Base-by-base conservation (phyloP, 2,888 invertebrate genomes). In the Acronicta leporina region DNA sequence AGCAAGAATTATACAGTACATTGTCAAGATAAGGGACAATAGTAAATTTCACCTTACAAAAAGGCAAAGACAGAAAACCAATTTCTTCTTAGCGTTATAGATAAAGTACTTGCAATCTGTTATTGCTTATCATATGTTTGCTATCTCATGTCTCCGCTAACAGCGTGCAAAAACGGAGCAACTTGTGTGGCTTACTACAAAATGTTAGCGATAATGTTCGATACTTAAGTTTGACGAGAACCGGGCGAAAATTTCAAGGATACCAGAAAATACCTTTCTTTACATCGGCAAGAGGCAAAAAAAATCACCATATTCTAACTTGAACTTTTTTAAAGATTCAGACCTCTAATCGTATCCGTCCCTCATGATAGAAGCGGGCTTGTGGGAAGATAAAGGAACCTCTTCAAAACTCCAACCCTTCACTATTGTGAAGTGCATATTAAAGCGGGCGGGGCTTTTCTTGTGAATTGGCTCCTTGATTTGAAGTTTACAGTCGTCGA, bases 361-460 rank as follows among this genome's bases (percentile, higher is more conserved):
- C 87, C 85, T 77, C 60, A 72, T 81, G 83, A 84, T 85, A 85
- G 77, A 84, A 86, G 81, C 87, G 84, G 82, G 85, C 80, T 90
- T 89, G 91, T 83, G 92, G 92, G 82, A 81, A 91, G 92, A 92
- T 92, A 92, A 92, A 91, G 89, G 89, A 87, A 89, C 87, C 89
- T 89, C 92, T 89, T 89, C 86, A 91, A 87, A 92, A 91, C 91
- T 91, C 87, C 79, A 86, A 86, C 89, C 89, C 75, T 85, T 88
- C 78, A 84, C 89, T 85, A 92, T 92, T 92, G 92, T 90, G 87
- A 88, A 89, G 88, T 91, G 92, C 92, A 92, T 93, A 92, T 92
- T 92, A 91, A 92, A 90, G 84, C 84, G 86, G 79, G 80, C 73
- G 82, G 79, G 79, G 87, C 82, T 82, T 86, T 89, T 86, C 90